These are phyloP conservation scores for Romanogobio albipinnatus DNA, from an alignment of 2,113 vertebrate genomes.

Conservation along the genomic window DNA sequence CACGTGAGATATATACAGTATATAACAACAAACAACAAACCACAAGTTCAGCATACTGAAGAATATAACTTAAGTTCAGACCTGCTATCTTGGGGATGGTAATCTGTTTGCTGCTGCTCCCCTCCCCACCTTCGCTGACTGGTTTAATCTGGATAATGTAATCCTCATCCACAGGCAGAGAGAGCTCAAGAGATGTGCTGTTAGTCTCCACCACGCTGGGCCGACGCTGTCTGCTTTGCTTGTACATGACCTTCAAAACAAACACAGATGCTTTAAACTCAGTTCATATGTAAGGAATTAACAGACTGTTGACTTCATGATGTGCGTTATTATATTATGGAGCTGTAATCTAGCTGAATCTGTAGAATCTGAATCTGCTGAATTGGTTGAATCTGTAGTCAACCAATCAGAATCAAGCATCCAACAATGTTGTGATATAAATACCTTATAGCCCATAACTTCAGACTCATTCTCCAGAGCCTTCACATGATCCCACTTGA, in stretches of 20 bases:
- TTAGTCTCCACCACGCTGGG: slow-evolving; percentile 92
- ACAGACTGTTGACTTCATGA: not conserved
- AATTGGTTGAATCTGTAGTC: no score
- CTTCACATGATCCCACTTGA: slow-evolving; percentile 96
- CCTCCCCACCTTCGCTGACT: slow-evolving; percentile 93
- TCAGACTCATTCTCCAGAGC: slow-evolving; percentile 96
- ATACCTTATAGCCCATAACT: slow-evolving; percentile 96
- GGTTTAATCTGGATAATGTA: slow-evolving; percentile 94
- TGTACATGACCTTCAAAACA: slow-evolving; percentile 86
- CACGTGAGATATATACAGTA: no score
- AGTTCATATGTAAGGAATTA: not conserved
- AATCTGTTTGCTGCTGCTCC: slow-evolving; percentile 91
- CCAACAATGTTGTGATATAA: not conserved
- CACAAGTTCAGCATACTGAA: not conserved
- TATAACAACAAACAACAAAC: no score
- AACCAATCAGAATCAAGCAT: not conserved
- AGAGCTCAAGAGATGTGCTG: slow-evolving; percentile 91
- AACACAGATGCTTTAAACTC: slow-evolving; percentile 20
- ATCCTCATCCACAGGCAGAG: slow-evolving; percentile 89
- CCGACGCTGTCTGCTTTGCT: slow-evolving; percentile 87
- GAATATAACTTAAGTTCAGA: slow-evolving; percentile 37
- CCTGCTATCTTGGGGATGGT: slow-evolving; percentile 87
- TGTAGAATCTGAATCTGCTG: no score
- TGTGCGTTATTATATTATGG: not conserved
- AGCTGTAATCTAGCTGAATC: not conserved